Conservation (phyloP, 2,888 invertebrate genomes). For the Xanthia togata region DNA sequence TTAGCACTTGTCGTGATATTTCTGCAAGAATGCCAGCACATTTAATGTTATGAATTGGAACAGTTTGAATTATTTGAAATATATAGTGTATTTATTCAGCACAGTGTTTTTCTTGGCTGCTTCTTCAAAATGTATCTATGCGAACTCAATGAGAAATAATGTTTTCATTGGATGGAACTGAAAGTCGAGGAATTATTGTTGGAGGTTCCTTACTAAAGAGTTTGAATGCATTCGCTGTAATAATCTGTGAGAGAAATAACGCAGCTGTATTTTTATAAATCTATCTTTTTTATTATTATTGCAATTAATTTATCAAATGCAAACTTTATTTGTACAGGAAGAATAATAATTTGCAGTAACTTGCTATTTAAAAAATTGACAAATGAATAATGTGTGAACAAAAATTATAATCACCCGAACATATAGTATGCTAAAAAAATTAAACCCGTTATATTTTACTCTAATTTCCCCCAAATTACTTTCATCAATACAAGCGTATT, state of each 20-base stretch:
- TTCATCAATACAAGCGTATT: not conserved
- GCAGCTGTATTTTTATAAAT: not conserved
- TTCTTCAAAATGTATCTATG: constrained; percentile 10
- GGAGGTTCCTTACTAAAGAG: not conserved
- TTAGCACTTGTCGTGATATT: not conserved
- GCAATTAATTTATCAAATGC: not conserved
- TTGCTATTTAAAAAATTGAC: not conserved
- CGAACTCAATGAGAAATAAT: not conserved
- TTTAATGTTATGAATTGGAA: not conserved
- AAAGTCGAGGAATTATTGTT: not conserved
- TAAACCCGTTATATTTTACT: constrained; percentile 1
- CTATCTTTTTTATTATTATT: not conserved
- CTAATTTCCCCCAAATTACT: constrained; percentile 12
- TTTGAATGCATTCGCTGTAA: not conserved
- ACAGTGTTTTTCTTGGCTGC: not conserved
- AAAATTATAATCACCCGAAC: not conserved
- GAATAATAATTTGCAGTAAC: not conserved
- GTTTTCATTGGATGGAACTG: constrained; percentile 7
- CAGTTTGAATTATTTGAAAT: not conserved
- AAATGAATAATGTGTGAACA: not conserved
- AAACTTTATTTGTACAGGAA: not conserved
- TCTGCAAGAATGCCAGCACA: not conserved
- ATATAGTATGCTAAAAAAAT: constrained; percentile 14
- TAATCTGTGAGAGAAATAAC: not conserved
- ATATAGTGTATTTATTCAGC: not conserved